phyloP scores from a whole-genome alignment of 2,113 vertebrate species.

The Embiotoca jacksoni region DNA sequence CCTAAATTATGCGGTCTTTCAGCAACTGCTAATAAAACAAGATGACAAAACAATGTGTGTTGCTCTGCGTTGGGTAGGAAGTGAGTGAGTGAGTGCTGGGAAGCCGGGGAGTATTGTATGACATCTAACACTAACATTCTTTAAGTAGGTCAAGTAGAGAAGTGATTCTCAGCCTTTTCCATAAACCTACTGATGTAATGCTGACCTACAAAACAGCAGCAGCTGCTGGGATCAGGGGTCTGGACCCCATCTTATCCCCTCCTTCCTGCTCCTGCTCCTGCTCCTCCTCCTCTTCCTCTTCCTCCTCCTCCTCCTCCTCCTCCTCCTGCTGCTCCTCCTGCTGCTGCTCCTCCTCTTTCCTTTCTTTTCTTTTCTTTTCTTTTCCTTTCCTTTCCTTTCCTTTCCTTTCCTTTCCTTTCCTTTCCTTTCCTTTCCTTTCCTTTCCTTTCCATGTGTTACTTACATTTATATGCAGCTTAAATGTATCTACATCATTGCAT shows the following conservation, averaged over 20 bases:
- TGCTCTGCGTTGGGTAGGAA: slow-evolving; percentile 52
- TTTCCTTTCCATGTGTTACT: slow-evolving; percentile 2
- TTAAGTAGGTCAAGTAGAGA: slow-evolving; percentile 79
- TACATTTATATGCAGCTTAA: slow-evolving; percentile 9
- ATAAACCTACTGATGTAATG: slow-evolving; percentile 79
- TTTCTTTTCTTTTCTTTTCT: neutral
- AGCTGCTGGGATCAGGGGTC: slow-evolving; percentile 74
- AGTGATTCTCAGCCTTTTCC: slow-evolving; percentile 77
- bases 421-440: slow-evolving; percentile 4
- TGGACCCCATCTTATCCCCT: slow-evolving; percentile 48
- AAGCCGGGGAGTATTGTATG: slow-evolving; percentile 72
- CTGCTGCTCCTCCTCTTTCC: neutral
- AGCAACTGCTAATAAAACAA: slow-evolving; percentile 71
- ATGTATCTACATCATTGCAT: slow-evolving; percentile 1
- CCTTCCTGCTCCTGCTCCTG: slow-evolving; percentile 7
- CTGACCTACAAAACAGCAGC: slow-evolving; percentile 79
- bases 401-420: slow-evolving; percentile 3
- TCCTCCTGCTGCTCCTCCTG: neutral
- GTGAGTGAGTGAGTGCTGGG: slow-evolving; percentile 69
- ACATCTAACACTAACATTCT: slow-evolving; percentile 77
- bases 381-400: slow-evolving; percentile 11
- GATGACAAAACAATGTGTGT: slow-evolving; percentile 67
- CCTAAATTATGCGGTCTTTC: slow-evolving; percentile 62
- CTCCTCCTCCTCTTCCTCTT: neutral
- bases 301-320: neutral